Evolutionary conservation across 2,888 invertebrate genomes (phyloP).

Genomic region (Oligia fasciuncula): DNA sequence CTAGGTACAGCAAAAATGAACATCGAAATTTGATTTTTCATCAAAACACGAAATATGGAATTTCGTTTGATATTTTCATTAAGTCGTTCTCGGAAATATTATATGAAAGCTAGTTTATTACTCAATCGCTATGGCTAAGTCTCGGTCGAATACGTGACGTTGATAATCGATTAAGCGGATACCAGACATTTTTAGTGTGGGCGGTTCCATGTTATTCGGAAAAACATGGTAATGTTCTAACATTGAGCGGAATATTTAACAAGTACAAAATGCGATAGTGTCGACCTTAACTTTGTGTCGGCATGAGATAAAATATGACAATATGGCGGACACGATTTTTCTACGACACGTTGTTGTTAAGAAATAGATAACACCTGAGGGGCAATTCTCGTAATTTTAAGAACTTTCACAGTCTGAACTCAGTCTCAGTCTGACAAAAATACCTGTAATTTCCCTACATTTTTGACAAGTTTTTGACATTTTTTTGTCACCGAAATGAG

Average conservation of each 20-base stretch:
- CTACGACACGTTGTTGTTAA: too few relatives aligned
- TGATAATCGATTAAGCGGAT: background rate
- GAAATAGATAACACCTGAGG: background rate
- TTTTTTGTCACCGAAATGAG: background rate
- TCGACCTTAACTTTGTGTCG: background rate
- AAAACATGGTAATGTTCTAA: background rate
- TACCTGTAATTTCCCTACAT: background rate
- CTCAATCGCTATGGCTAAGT: background rate
- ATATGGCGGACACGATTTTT: too few relatives aligned
- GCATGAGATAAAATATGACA: background rate
- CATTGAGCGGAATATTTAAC: background rate
- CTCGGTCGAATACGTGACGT: background rate
- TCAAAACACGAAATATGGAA: background rate
- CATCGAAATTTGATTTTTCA: background rate
- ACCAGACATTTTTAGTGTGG: background rate
- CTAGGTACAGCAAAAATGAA: background rate
- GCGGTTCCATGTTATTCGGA: background rate
- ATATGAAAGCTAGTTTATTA: slow-evolving; percentile 2
- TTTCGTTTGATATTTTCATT: background rate
- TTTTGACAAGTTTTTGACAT: background rate
- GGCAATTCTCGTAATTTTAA: too few relatives aligned
- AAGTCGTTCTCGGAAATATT: background rate
- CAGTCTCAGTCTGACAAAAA: background rate
- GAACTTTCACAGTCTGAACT: too few relatives aligned
- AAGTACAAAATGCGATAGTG: background rate